Base-by-base conservation (phyloP, 2,113 vertebrate genomes). In the Cromileptes altivelis region DNA sequence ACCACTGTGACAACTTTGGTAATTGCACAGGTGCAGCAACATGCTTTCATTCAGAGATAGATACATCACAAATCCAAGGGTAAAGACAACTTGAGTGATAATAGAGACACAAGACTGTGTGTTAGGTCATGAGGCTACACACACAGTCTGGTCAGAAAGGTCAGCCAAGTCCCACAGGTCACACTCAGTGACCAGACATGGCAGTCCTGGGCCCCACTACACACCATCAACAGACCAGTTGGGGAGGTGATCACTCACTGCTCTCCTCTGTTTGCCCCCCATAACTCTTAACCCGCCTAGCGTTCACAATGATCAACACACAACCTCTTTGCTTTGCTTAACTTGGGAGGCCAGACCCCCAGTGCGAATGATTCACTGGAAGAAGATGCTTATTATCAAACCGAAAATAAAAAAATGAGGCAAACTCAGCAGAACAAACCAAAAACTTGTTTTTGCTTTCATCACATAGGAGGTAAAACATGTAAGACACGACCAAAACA, bases 71-170 rank as follows among this genome's bases (percentile, higher is more conserved):
- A 72, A 75, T 25, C 49, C 19, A 60, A 23, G 17, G 21, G 55
- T 68, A 50, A 60, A 52, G 70, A 84, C 64, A 75, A 70, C 30
- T 70, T 60, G 62, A 76, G 80, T 30, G 64, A 78, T 52, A 77
- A 27, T 15, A 25, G 58, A 75, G 83, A 84, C 77, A 62, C 33
- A 33, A 49, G 27, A 65, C 27, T 60, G 2, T 42, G 64, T 25
- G 57, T 73, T 4, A 62, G 89, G 86, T 92, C 88, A 71, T 60
- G 74, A 85, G 88, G 88, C 76, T 85, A 73, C 33, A 55, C 68
- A 85, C 82, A 87, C 82, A 81, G 81, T 70, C 71, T 73, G 73
- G 57, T 40, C 71, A 84, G 47, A 84, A 80, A 91, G 90, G 86
- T 90, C 86, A 85, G 70, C 77, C 63, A 50, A 78, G 84, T 33